Evolutionary conservation across 2,113 vertebrate genomes (phyloP).

Genomic region (Xenopus borealis): DNA sequence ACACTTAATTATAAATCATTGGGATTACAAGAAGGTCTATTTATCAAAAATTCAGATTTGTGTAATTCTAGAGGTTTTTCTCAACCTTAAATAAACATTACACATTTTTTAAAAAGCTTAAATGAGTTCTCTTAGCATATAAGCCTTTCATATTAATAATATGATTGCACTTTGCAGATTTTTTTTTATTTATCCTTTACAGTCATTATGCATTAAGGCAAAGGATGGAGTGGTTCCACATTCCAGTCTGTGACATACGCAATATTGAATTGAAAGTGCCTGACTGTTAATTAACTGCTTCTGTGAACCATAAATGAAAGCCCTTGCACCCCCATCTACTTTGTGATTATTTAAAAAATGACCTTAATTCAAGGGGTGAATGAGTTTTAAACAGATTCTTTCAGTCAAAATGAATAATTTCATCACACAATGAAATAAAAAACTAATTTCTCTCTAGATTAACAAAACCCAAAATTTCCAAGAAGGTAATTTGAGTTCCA

Average conservation of each 20-base stretch:
- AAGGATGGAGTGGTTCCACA: slow-evolving; percentile 7
- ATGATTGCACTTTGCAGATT: too few relatives aligned
- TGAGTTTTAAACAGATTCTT: slow-evolving; percentile 40
- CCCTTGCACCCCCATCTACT: slow-evolving; percentile 35
- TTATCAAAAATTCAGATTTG: too few relatives aligned
- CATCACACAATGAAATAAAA: slow-evolving; percentile 25
- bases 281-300: slow-evolving; percentile 46
- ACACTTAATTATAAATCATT: too few relatives aligned
- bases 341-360: slow-evolving; percentile 42
- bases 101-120: too few relatives aligned
- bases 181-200: background rate
- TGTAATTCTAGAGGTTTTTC: too few relatives aligned
- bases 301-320: slow-evolving; percentile 43
- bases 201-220: slow-evolving; percentile 18
- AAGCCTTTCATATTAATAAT: too few relatives aligned
- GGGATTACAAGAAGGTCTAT: too few relatives aligned
- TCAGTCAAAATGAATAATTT: slow-evolving; percentile 35
- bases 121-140: too few relatives aligned
- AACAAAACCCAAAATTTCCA: background rate
- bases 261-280: background rate
- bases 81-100: too few relatives aligned
- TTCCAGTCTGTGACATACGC: slow-evolving; percentile 16
- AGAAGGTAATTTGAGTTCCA: too few relatives aligned
- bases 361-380: slow-evolving; percentile 43
- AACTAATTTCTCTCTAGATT: slow-evolving; percentile 34